Evolutionary conservation across 2,113 vertebrate genomes (phyloP).

Genomic region (Amblyornis subalaris): DNA sequence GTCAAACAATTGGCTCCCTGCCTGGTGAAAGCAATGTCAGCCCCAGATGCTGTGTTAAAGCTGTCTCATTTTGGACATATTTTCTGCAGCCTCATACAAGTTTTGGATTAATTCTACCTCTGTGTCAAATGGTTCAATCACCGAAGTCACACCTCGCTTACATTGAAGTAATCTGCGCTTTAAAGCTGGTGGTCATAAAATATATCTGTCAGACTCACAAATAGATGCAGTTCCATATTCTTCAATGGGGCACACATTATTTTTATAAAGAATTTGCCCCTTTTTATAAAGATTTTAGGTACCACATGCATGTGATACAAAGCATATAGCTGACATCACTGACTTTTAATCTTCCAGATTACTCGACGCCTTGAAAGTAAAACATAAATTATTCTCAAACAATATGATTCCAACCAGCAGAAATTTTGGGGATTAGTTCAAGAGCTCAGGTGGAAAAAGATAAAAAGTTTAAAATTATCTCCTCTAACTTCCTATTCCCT

Average conservation of each 20-base stretch:
- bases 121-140: background rate
- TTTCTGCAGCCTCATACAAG: background rate
- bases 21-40: background rate
- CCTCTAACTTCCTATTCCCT: background rate
- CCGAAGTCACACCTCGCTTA: background rate
- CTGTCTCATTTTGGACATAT: background rate
- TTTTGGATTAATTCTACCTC: background rate
- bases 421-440: background rate
- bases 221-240: background rate
- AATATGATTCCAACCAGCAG: background rate
- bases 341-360: background rate
- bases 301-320: background rate
- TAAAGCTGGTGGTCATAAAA: background rate
- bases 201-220: background rate
- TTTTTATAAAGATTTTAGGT: background rate
- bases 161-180: background rate
- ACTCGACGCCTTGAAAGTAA: background rate
- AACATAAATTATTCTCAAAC: background rate
- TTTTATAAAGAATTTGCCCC: background rate
- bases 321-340: background rate
- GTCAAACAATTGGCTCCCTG: background rate
- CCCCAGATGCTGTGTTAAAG: background rate
- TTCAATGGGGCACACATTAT: background rate
- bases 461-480: background rate
- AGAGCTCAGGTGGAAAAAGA: background rate